A percentile compares a stretch with the other conserved stretches of the same genome.
phyloP scores from a whole-genome alignment of 2,888 invertebrate species.

The Agelastica alni region DNA sequence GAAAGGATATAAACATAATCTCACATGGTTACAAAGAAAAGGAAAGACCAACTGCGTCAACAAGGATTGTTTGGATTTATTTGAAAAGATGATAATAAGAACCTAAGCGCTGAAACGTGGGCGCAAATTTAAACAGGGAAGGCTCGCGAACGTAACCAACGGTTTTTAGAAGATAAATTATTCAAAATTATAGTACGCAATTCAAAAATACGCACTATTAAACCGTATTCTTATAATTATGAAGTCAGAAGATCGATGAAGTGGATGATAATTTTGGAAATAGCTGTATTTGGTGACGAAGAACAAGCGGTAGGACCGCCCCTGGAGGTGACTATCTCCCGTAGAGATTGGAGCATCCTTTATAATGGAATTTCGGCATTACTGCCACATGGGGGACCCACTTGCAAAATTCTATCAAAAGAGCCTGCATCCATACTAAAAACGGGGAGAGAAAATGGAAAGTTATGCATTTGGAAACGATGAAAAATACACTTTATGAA shows the following conservation, averaged over 20 bases:
- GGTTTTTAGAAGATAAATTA: too few species aligned
- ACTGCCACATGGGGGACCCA: conserved; percentile 43
- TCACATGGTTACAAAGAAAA: conserved; percentile 33
- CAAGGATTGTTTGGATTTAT: conserved; percentile 51
- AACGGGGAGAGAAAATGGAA: background rate
- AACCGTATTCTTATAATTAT: too few species aligned
- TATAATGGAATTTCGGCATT: conserved; percentile 50
- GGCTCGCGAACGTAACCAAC: too few species aligned
- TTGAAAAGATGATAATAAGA: conserved; percentile 49
- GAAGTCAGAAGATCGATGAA: too few species aligned
- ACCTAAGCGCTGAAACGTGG: conserved; percentile 34
- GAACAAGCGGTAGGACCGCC: background rate
- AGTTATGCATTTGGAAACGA: conserved; percentile 25
- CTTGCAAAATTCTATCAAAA: conserved; percentile 26
- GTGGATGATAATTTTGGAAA: too few species aligned
- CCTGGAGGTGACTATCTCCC: conserved; percentile 32
- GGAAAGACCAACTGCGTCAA: conserved; percentile 49
- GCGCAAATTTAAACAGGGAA: conserved; percentile 6
- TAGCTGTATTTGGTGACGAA: too few species aligned
- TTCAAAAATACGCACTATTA: too few species aligned
- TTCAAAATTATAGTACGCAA: too few species aligned
- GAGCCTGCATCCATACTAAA: conserved; percentile 17
- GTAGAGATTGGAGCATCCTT: conserved; percentile 38
- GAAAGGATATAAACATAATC: conserved; percentile 41
- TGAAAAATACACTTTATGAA: conserved; percentile 27